These are phyloP conservation scores for Tachysurus fulvidraco DNA, from an alignment of 2,113 vertebrate species.

Conservation along the genomic window DNA sequence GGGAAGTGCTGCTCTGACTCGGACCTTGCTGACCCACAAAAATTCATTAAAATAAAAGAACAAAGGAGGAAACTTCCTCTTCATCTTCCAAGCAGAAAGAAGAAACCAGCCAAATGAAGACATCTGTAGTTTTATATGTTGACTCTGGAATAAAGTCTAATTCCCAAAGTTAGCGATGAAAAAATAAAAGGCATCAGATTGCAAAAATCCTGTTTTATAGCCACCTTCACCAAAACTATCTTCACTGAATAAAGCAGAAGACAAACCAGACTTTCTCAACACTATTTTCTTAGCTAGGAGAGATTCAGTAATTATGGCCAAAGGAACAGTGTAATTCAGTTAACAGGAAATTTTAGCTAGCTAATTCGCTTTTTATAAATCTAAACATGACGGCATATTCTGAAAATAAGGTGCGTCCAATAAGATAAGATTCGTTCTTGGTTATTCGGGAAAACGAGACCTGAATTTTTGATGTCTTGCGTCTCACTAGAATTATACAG, in stretches of 20 bases:
- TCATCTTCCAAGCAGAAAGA: neutral
- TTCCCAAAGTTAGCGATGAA: neutral
- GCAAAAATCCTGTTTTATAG: neutral
- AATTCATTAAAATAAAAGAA: neutral
- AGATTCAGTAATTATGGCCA: neutral
- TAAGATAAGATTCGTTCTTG: neutral
- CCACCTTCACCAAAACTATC: neutral
- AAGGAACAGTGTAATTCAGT: neutral
- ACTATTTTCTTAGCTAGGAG: neutral
- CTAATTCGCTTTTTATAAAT: neutral
- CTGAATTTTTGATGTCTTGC: neutral
- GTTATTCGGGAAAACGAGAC: neutral
- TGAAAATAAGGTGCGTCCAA: neutral
- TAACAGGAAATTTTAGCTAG: neutral
- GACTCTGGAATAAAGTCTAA: neutral
- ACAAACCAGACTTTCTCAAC: neutral
- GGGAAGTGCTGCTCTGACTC: neutral
- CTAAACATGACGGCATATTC: neutral
- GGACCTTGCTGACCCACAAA: slow-evolving; percentile 3
- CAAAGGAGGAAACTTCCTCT: neutral
- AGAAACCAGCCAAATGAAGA: neutral
- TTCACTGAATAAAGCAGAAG: neutral
- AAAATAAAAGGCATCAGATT: neutral
- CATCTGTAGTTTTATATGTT: neutral
- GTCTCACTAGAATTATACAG: neutral